Evolutionary conservation across 2,113 vertebrate species (phyloP), one percentile per base, ranked within the genome.

Genomic region (Mohoua ochrocephala): DNA sequence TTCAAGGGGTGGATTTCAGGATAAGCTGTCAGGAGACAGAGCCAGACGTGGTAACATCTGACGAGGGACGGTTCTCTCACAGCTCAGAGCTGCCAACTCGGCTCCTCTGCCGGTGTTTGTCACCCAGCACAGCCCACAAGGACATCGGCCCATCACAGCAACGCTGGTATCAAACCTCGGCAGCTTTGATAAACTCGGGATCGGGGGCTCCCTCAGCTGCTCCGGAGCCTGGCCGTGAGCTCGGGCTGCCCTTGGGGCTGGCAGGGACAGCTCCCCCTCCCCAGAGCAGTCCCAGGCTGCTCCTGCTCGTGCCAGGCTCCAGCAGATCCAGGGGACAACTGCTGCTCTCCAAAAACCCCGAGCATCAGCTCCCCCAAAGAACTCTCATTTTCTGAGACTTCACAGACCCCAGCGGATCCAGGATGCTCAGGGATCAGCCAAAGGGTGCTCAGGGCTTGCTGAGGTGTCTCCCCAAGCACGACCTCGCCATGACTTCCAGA

Each of bases 11-110:
- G 56, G 47, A 90, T 47, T 92, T 82, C 23, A 63, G 61, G 37
- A 56, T n/a, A n/a, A 79, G 57, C 70, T 90, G 74, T 82, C 87
- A 93, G 33, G n/a, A 81, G 89, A 12, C 68, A 53, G 56, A 91
- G 56, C 15, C 71, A 83, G 59, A 16, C 17, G 15, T 26, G 24
- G 37, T 12, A 57, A 24, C 37, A 9, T 47, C 75, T 61, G 28
- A 41, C 1, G 47, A 79, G 61, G 35, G 77, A 21, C 5, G 57
- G 20, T 39, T 59, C 60, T 31, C 45, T 85, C 70, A 13, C 12
- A 0, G 15, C 23, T 47, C 33, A 45, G 13, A 15, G 35, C 42
- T 37, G 11, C 42, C 15, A 39, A 23, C 50, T 12, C 18, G 71
- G 69, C 53, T 37, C 44, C 65, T 11, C 15, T 4, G 1, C 3